Evolutionary conservation across 2,888 invertebrate genomes (phyloP).

Genomic region (Automeris io): DNA sequence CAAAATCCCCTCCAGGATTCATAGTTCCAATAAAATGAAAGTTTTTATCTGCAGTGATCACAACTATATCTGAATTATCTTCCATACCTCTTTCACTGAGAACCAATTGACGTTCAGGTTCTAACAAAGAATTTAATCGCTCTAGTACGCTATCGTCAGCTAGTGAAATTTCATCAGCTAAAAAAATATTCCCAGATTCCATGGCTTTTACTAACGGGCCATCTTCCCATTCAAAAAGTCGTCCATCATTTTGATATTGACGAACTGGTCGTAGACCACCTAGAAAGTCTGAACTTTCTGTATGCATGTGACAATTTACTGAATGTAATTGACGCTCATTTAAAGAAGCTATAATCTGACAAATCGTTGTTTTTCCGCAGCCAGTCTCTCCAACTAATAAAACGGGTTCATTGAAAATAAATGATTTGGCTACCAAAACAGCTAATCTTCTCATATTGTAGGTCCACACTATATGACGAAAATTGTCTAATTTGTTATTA

Average conservation of each 20-base stretch:
- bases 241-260: constrained; percentile 75
- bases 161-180: constrained; percentile 99
- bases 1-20: constrained; percentile 99
- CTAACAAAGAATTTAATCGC: constrained; percentile 95
- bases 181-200: constrained; percentile 90
- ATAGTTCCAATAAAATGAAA: constrained; percentile 98
- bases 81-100: constrained; percentile 93
- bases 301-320: constrained; percentile 99
- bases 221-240: constrained; percentile 97
- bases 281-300: constrained; percentile 98
- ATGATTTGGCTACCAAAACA: constrained; percentile 87
- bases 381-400: constrained; percentile 98
- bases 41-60: constrained; percentile 81
- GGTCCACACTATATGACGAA: constrained; percentile 95
- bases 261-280: constrained; percentile 96
- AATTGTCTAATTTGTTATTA: constrained; percentile 72
- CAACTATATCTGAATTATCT: constrained; percentile 73
- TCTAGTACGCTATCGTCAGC: constrained; percentile 99
- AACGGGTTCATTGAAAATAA: constrained; percentile 95
- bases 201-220: constrained; percentile 96
- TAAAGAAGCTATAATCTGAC: constrained; percentile 89
- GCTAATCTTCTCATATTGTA: constrained; percentile 90
- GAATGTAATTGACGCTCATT: constrained; percentile 82
- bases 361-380: constrained; percentile 97
- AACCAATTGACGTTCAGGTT: constrained; percentile 93